These are phyloP conservation scores for Epinephelus cyanopodus DNA, from an alignment of 2,113 vertebrate species.

Conservation along the genomic window DNA sequence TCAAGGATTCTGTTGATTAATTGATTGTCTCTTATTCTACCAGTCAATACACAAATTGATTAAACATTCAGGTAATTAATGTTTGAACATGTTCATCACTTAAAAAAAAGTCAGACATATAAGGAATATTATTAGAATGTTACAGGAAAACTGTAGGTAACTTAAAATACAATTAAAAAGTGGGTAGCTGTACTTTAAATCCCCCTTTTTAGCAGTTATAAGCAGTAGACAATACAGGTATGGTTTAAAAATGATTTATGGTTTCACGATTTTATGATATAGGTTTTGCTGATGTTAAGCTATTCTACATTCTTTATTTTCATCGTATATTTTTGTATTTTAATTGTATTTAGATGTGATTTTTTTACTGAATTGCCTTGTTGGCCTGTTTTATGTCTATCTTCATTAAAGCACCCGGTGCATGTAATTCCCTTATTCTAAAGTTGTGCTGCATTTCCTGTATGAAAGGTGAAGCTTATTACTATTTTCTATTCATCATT, in stretches of 20 bases:
- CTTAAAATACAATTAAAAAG: not conserved
- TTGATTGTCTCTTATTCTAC: not conserved
- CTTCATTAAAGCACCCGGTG: too few relatives aligned
- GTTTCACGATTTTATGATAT: too few relatives aligned
- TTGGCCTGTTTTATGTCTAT: too few relatives aligned
- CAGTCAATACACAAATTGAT: conserved; percentile 3
- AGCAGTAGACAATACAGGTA: not conserved
- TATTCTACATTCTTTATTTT: too few relatives aligned
- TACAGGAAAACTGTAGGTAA: not conserved
- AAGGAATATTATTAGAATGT: not conserved
- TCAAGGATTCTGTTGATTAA: conserved; percentile 40
- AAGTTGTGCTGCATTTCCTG: too few relatives aligned
- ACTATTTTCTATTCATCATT: not conserved
- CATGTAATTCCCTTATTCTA: too few relatives aligned
- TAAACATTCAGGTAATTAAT: conserved; percentile 6
- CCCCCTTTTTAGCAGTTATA: not conserved
- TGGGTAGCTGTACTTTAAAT: not conserved
- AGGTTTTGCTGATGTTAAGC: too few relatives aligned
- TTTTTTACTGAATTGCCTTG: too few relatives aligned
- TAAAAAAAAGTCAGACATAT: not conserved
- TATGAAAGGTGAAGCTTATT: too few relatives aligned
- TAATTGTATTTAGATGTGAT: too few relatives aligned
- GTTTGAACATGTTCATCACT: not conserved
- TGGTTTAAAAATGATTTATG: not conserved
- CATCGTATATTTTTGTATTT: too few relatives aligned